Base-by-base conservation (phyloP, 1,140 invertebrate genomes). In the Brachionus manjavacas region DNA sequence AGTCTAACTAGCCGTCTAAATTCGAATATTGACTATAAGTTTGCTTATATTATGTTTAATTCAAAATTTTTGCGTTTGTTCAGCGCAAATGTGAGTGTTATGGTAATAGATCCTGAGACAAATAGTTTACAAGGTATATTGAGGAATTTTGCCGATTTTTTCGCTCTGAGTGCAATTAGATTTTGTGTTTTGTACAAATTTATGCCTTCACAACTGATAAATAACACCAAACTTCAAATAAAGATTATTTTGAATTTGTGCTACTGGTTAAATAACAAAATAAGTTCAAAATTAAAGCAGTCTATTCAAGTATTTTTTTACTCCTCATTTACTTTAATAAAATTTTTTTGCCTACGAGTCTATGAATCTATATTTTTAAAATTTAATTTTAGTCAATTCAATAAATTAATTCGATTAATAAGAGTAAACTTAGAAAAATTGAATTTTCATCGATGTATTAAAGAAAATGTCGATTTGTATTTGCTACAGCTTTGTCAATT, bases 81-180 rank as follows among this genome's bases (percentile, higher is more conserved):
- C 39, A 41, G 39, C 52, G 52, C 52, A 9, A 68, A 25, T 41
- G 52, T 25, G 12, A 81, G 64, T 28, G 20, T 60, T 23, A 64
- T 81, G 52, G 52, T 81, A 20, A 60, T 81, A 23, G 79, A 81
- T 68, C 8, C 7, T 23, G 64, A 68, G 35, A 68, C 64, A 23
- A 81, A 81, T 68, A 81, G 79, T 81, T 39, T 81, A 43, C 79
- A 81, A 43, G 79, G 35, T 14, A 81, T 81, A 64, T 20, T 81
- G 16, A 28, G 79, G 11, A 81, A 81, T 64, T 81, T 81, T 68
- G 52, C 60, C 12, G 64, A 81, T 68, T 64, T 81, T 64, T 81
- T 81, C 14, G 35, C 79, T 9, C 14, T 81, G 14, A 81, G 79
- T 39, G 28, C 79, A 0, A 68, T 81, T 41, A 25, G 79, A 4